Conservation (phyloP, 2,797 vertebrate species). For the Salarias fasciatus region DNA sequence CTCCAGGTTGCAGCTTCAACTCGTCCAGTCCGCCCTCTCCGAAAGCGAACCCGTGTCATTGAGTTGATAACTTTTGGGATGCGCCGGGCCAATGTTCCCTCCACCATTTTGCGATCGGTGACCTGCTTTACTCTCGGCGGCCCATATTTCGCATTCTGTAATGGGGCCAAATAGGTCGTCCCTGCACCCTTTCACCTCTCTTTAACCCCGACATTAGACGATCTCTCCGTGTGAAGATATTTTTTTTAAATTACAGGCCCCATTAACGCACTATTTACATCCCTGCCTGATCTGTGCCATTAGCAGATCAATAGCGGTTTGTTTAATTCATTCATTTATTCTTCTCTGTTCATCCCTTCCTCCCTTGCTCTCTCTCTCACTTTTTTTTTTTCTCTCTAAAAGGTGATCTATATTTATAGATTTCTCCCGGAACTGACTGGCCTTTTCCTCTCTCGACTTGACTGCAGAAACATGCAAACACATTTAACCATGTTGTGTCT, state of each 20-base stretch:
- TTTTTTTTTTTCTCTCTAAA: conserved; percentile 10
- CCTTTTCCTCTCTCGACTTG: conserved; percentile 42
- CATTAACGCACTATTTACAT: conserved; percentile 74
- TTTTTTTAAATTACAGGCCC: conserved; percentile 61
- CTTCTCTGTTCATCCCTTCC: conserved; percentile 8
- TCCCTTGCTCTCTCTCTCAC: not conserved
- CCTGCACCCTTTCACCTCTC: conserved; percentile 11
- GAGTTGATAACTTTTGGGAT: no score
- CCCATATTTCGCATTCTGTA: not conserved
- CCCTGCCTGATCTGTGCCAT: conserved; percentile 65
- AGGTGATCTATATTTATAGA: conserved; percentile 73
- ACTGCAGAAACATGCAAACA: conserved; percentile 45
- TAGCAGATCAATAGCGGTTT: conserved; percentile 69
- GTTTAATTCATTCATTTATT: conserved; percentile 74
- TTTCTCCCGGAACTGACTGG: conserved; percentile 41
- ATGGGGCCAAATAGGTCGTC: conserved; percentile 5
- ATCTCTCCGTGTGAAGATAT: conserved; percentile 18
- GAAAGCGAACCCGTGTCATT: no score
- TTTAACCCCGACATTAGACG: conserved; percentile 16
- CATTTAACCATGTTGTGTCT: conserved; percentile 35
- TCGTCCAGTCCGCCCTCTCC: not conserved
- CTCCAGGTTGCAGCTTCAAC: not conserved
- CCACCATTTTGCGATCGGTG: not conserved
- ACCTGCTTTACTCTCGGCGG: conserved; percentile 14
- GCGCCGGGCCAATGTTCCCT: no score